These are phyloP conservation scores for Empis stercorea DNA, from an alignment of 2,888 invertebrate species.

Conservation along the genomic window DNA sequence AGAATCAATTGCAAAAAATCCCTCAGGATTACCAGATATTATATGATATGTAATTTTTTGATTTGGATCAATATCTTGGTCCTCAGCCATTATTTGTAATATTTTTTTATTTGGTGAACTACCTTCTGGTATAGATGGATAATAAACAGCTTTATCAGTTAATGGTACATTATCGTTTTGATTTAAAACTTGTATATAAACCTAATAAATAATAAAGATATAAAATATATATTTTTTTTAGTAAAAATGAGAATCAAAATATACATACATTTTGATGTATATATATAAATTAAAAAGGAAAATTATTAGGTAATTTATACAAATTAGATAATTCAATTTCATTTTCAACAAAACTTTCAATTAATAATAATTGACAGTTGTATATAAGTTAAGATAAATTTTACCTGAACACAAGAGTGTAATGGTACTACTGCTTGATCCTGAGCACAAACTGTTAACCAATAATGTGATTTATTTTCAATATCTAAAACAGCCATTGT, in stretches of 20 bases:
- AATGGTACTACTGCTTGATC: conserved; percentile 83
- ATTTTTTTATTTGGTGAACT: conserved; percentile 60
- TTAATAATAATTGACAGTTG: too few species aligned
- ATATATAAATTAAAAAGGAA: too few species aligned
- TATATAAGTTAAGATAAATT: too few species aligned
- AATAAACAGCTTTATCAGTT: conserved; percentile 75
- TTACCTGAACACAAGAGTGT: conserved; percentile 71
- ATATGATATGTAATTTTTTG: conserved; percentile 67
- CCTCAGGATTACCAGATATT: conserved; percentile 82
- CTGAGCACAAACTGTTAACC: conserved; percentile 88
- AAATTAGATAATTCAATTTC: too few species aligned
- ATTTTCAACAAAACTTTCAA: too few species aligned
- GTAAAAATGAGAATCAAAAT: too few species aligned
- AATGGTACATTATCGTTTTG: conserved; percentile 93
- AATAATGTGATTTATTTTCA: conserved; percentile 76
- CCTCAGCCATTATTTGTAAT: conserved; percentile 60
- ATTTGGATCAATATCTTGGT: conserved; percentile 60
- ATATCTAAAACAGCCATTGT: conserved; percentile 78
- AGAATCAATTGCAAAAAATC: conserved; percentile 77
- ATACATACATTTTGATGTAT: too few species aligned
- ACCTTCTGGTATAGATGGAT: conserved; percentile 67
- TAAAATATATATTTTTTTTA: too few species aligned
- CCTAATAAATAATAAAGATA: conserved; percentile 33
- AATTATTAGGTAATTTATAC: too few species aligned
- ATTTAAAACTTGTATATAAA: conserved; percentile 74